These are phyloP conservation scores for Umimayanthus chanpuru DNA, from an alignment of 92 coral and sea anemone genomes.

Conservation along the genomic window DNA sequence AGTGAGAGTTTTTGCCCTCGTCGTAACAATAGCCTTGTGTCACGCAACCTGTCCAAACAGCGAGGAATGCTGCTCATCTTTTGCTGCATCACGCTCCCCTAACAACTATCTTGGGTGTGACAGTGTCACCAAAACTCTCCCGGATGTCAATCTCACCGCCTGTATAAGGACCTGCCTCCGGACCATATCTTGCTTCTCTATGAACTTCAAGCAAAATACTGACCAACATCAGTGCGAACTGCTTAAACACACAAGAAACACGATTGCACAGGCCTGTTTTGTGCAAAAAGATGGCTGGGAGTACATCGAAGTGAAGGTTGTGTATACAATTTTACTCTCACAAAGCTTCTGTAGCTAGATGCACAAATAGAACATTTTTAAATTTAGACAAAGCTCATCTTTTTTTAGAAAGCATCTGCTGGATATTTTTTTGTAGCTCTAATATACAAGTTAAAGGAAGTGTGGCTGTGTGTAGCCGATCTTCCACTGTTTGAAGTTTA, in stretches of 20 bases:
- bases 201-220: not conserved
- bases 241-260: not conserved
- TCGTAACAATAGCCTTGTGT: no score
- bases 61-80: not conserved
- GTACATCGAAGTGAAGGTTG: not conserved
- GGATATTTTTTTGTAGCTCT: no score
- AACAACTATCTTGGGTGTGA: conserved; percentile 13
- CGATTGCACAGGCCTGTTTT: not conserved
- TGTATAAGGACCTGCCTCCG: not conserved
- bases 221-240: not conserved
- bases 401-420: no score
- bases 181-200: not conserved
- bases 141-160: not conserved
- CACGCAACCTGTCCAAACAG: not conserved
- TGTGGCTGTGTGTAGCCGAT: no score
- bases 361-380: no score
- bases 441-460: no score
- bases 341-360: no score
- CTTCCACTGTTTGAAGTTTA: no score
- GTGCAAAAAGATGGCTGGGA: not conserved
- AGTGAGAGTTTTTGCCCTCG: no score
- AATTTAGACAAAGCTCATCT: no score
- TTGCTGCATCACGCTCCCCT: not conserved
- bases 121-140: not conserved
- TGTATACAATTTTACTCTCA: no score